Evolutionary conservation across 2,113 vertebrate genomes (phyloP).

Genomic region (Dasyornis broadbenti): DNA sequence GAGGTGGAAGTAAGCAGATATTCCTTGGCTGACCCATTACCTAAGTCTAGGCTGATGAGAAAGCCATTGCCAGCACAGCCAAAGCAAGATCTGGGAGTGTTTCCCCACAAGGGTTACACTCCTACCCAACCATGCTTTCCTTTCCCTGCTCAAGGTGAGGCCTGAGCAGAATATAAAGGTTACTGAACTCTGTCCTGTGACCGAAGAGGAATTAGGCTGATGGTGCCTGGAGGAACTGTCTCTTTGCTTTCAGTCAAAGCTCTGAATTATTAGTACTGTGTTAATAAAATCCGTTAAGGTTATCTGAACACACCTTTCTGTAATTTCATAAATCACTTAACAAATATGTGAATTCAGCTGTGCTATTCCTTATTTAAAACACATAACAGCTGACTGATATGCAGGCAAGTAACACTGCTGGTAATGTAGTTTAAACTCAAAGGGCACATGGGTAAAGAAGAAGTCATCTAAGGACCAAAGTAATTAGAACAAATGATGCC

Average conservation of each 20-base stretch:
- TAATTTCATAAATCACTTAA: constrained; percentile 2
- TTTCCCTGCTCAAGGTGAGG: not conserved
- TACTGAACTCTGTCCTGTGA: not conserved
- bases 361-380: not conserved
- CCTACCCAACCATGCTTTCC: not conserved
- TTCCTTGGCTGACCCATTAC: not conserved
- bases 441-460: not conserved
- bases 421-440: not conserved
- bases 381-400: not conserved
- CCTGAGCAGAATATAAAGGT: not conserved
- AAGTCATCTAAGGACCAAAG: not conserved
- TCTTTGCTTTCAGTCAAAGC: not conserved
- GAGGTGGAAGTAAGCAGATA: not conserved
- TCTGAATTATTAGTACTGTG: not conserved
- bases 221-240: not conserved
- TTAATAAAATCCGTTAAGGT: not conserved
- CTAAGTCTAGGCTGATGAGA: not conserved
- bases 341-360: not conserved
- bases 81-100: not conserved
- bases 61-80: not conserved
- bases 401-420: not conserved
- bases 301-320: not conserved
- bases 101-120: not conserved
- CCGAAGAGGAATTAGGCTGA: not conserved
- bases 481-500: not conserved